Base-by-base conservation (phyloP, 1,140 invertebrate species). In the Zaprionus ghesquierei region DNA sequence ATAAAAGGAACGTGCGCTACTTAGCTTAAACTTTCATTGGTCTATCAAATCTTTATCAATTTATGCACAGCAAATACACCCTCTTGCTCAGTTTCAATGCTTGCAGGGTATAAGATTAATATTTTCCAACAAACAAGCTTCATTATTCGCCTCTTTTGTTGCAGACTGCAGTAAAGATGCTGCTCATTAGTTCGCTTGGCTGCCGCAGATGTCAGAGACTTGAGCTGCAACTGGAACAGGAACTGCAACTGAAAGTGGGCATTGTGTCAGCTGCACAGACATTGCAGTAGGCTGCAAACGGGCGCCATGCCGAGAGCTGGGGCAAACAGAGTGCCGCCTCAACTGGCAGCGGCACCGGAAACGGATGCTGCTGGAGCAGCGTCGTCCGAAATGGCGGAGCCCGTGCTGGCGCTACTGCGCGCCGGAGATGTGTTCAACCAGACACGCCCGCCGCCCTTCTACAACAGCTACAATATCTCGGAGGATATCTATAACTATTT, bases 401-500 rank as follows among this genome's bases (percentile, higher is more conserved):
- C 82, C 18, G 69, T 91, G 18, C 46, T 84, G 68, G 82, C 86
- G 23, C 50, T 91, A 15, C 23, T 85, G 20, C 77, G 89, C 41
- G 15, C 41, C n/a, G 58, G 53, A 13, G 82, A 87, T 20, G 53
- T 64, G n/a, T 64, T 72, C 54, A 85, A 84, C 53, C 75, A 74
- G 73, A 87, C 82, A 35, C 66, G 66, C 29, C 38, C 20, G 33
- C 79, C 78, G 20, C 75, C 81, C 18, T 80, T 91, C 60, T 91
- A 82, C 44, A 89, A 77, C 53, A 91, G 81, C 63, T 91, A 89
- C 77, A 91, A 91, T 62, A 91, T 91, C 55, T 90, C 87, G 6
- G 90, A 91, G 69, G 90, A 91, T 55, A 77, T 91, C 12, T 91
- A 77, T 66, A 79, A 90, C 56, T 91, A 91, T 41, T 91, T 91